These are phyloP conservation scores for Celastrina argiolus DNA, from an alignment of 2,888 invertebrate genomes.

Conservation along the genomic window DNA sequence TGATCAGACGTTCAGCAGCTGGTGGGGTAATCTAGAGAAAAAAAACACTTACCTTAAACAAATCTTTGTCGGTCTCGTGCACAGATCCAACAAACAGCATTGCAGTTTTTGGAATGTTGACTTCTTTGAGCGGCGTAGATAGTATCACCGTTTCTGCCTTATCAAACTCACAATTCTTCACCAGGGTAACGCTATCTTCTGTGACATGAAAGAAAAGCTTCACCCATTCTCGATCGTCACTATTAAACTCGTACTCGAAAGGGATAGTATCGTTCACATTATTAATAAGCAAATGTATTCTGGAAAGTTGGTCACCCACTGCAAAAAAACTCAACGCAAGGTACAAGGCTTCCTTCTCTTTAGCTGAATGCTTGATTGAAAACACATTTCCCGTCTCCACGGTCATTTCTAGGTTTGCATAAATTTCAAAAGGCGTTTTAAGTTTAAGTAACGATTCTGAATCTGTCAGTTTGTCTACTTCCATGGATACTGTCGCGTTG, in stretches of 20 bases:
- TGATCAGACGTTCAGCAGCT: too few species aligned
- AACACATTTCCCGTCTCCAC: not conserved
- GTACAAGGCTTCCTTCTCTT: not conserved
- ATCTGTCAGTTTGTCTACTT: not conserved
- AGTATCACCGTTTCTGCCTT: not conserved
- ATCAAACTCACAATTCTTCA: conserved; percentile 26
- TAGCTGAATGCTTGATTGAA: not conserved
- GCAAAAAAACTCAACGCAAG: conserved; percentile 31
- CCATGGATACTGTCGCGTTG: not conserved
- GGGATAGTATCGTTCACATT: not conserved
- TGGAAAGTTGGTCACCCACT: conserved; percentile 25
- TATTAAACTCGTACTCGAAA: conserved; percentile 5
- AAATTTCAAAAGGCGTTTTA: conserved; percentile 2
- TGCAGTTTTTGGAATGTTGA: not conserved
- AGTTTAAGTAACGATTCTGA: not conserved
- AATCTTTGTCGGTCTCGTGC: not conserved
- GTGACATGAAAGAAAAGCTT: conserved; percentile 27
- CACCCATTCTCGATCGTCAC: conserved; percentile 25
- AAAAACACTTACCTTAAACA: not conserved
- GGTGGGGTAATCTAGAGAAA: too few species aligned
- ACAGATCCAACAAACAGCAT: not conserved
- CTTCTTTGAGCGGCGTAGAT: not conserved
- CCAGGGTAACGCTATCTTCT: conserved; percentile 24
- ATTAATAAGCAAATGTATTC: not conserved
- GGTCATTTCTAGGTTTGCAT: not conserved